A percentile compares a stretch with the other conserved stretches of the same genome.
phyloP scores from a whole-genome alignment of 2,113 vertebrate genomes.

The Gymnorhina tibicen region DNA sequence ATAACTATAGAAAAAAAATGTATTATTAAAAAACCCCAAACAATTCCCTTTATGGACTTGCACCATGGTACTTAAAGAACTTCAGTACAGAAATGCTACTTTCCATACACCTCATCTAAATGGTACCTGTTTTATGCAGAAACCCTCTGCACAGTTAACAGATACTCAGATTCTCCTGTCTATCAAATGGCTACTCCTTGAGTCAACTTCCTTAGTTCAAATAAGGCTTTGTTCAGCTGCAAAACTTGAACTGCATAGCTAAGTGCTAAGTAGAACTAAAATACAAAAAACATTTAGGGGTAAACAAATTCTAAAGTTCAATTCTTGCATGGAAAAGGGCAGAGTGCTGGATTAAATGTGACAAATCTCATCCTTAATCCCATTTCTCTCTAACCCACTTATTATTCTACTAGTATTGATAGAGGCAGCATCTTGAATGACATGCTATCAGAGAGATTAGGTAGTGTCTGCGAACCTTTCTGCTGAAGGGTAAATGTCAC shows the following conservation, averaged over 20 bases:
- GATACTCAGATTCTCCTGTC: not conserved
- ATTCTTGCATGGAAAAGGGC: not conserved
- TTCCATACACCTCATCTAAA: not conserved
- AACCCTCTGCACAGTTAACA: not conserved
- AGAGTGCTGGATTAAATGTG: not conserved
- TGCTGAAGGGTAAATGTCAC: not conserved
- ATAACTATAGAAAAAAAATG: not conserved
- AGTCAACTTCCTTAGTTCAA: not conserved
- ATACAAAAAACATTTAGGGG: not conserved
- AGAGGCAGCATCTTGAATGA: not conserved
- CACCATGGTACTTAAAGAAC: not conserved
- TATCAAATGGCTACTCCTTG: not conserved
- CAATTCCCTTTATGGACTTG: not conserved
- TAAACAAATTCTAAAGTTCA: conserved; percentile 8
- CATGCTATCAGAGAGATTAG: not conserved
- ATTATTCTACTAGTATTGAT: not conserved
- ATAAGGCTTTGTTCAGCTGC: not conserved
- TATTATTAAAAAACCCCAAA: not conserved
- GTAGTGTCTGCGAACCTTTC: not conserved
- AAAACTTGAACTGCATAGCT: not conserved
- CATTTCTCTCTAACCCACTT: not conserved
- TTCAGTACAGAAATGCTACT: not conserved
- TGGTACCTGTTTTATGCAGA: not conserved
- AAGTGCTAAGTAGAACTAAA: not conserved
- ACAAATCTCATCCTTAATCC: not conserved